Conservation (phyloP, 23 tunicate species). For the Corella eumyota region DNA sequence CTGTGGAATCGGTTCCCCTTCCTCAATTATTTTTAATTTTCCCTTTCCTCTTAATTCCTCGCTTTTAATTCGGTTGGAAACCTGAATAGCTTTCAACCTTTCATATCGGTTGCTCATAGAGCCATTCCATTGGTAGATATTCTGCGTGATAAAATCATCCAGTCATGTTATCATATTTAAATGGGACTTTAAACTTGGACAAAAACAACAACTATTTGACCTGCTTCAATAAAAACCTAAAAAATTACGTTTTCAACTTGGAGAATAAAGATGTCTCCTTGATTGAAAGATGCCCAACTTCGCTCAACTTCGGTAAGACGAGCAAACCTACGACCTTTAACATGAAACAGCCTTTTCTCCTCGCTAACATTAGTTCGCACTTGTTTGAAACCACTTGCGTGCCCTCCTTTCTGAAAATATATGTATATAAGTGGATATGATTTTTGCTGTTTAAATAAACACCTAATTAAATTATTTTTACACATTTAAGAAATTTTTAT, state of each 20-base stretch:
- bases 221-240: too few relatives aligned
- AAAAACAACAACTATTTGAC: too few relatives aligned
- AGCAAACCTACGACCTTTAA: slow-evolving; percentile 66
- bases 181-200: too few relatives aligned
- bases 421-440: not conserved
- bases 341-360: slow-evolving; percentile 67
- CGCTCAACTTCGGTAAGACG: slow-evolving; percentile 84
- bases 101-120: slow-evolving; percentile 81
- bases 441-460: too few relatives aligned
- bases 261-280: slow-evolving; percentile 88
- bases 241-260: slow-evolving; percentile 85
- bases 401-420: slow-evolving; percentile 60
- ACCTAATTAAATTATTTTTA: not conserved
- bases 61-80: slow-evolving; percentile 35
- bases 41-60: slow-evolving; percentile 88
- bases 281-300: slow-evolving; percentile 83
- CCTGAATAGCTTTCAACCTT: slow-evolving; percentile 71
- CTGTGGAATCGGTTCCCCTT: slow-evolving; percentile 39
- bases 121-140: slow-evolving; percentile 95
- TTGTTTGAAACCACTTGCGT: slow-evolving; percentile 80
- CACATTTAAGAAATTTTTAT: not conserved
- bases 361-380: slow-evolving; percentile 69
- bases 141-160: too few relatives aligned
- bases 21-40: slow-evolving; percentile 33
- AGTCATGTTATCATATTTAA: too few relatives aligned